Evolutionary conservation across 2,888 invertebrate genomes (phyloP), one percentile per base, ranked within the genome.

Genomic region (Galerucella pusilla): DNA sequence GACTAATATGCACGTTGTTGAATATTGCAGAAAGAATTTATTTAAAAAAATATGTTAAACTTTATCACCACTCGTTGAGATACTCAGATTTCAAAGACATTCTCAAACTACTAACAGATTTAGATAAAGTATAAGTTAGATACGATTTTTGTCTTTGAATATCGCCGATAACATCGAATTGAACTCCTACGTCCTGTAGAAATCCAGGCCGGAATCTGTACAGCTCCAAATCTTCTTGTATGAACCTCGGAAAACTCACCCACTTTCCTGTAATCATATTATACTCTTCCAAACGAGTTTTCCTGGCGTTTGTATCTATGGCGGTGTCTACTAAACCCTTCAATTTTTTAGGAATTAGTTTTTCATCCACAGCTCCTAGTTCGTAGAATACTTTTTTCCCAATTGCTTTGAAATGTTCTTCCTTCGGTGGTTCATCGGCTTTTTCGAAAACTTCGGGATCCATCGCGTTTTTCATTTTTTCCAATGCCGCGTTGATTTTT

Each of bases 181-280:
- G 69, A 2, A 82, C 59, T 16, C 80, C 78, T 5, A 81, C 74
- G 64, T 82, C 82, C 68, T 80, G 82, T 14, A 82, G 49, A 25
- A 77, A 63, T 66, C 80, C 81, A 2, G 80, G 77, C 20, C 75
- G 78, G 20, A 65, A 74, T 64, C 77, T 76, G 60, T 80, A 81
- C 9, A 81, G 45, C 14, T 78, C 74, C 60, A 78, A 57, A 67
- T 80, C 78, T 12, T 77, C 75, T 54, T 72, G 71, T 2, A 79
- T 78, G 4, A 81, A 28, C 60, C 82, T 78, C 7, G 83, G 82
- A 69, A 79, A 82, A 9, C 77, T 64, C 2, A 73, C 57, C 4
- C 79, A 25, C 57, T 79, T 66, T 1, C 76, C 73, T 10, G 68
- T 68, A 10, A 35, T 14, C 5, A 68, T n/a, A 28, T 49, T 59